Conservation (phyloP, 1,140 invertebrate species). For the Mesaphorura yosii region DNA sequence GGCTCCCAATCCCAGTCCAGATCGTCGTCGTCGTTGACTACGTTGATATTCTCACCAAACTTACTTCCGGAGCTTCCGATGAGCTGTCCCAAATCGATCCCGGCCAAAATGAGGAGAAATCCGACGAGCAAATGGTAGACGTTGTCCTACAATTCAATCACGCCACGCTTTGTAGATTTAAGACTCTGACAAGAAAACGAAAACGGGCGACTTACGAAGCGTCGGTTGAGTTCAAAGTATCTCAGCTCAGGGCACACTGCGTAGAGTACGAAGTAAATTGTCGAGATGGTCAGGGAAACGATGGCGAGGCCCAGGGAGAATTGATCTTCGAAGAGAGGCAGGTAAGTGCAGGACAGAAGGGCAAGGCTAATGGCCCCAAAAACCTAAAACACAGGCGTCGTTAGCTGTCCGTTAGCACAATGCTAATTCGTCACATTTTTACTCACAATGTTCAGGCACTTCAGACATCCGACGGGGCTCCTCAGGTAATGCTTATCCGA, state of each 20-base stretch:
- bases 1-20: conserved; percentile 10
- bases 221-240: no score
- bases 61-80: no score
- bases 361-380: conserved; percentile 12
- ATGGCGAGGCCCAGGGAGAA: conserved; percentile 5
- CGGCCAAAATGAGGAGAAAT: conserved; percentile 9
- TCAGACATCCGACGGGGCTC: conserved; percentile 12
- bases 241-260: not conserved
- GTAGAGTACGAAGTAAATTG: not conserved
- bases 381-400: conserved; percentile 7
- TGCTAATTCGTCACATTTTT: not conserved
- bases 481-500: conserved; percentile 4
- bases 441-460: conserved; percentile 13
- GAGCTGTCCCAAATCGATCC: conserved; percentile 18
- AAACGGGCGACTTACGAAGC: no score
- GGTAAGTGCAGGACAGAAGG: conserved; percentile 3
- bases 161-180: no score
- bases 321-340: conserved; percentile 8
- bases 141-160: conserved; percentile 6
- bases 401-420: no score
- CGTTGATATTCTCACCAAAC: conserved; percentile 15
- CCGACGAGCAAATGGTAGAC: conserved; percentile 13
- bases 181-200: no score
- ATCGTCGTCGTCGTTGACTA: no score
- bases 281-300: conserved; percentile 8